These are phyloP conservation scores for Chloroceryle amazona DNA, from an alignment of 2,797 vertebrate species.

Conservation along the genomic window DNA sequence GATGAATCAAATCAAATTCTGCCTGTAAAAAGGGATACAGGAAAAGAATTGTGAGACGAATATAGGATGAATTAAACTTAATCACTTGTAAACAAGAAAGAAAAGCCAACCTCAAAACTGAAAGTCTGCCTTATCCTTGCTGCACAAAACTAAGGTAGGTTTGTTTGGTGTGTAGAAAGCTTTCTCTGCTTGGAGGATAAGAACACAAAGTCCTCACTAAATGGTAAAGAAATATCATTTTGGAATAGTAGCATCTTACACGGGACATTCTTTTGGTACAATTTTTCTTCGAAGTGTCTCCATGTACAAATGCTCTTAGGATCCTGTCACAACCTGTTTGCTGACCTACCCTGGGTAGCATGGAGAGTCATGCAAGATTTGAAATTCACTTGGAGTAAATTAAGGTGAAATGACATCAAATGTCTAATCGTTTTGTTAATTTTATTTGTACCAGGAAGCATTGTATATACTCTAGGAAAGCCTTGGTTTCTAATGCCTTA, in stretches of 20 bases:
- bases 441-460: no score
- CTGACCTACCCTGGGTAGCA: no score
- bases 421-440: no score
- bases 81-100: background rate
- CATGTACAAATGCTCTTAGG: background rate
- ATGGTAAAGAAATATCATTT: background rate
- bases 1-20: background rate
- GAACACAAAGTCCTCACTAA: background rate
- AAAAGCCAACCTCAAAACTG: fast-evolving
- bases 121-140: background rate
- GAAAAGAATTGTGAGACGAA: background rate
- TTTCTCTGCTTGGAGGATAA: background rate
- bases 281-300: background rate
- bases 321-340: no score
- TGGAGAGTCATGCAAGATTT: no score
- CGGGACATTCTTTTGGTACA: background rate
- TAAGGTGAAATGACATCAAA: no score
- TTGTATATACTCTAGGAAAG: no score
- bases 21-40: background rate
- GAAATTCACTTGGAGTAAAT: no score
- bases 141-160: background rate
- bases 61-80: background rate
- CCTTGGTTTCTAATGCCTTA: no score
- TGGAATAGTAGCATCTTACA: background rate
- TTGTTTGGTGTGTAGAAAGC: background rate